phyloP scores from a whole-genome alignment of 1,140 invertebrate species.

The Tribolium castaneum region DNA sequence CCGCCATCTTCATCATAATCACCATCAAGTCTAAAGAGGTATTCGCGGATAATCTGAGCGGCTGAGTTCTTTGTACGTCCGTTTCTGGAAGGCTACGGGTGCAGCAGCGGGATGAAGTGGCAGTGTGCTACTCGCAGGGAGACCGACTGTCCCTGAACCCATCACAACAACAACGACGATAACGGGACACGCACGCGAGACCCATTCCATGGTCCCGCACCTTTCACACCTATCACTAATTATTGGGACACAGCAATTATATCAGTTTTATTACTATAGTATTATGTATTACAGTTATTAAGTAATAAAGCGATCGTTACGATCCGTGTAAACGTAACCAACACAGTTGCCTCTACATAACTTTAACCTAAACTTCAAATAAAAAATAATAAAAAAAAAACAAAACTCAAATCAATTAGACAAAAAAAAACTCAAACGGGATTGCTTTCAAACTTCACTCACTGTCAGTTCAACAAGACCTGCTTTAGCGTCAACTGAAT shows the following conservation, averaged over 20 bases:
- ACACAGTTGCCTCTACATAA: constrained; percentile 42
- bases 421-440: constrained; percentile 18
- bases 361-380: constrained; percentile 23
- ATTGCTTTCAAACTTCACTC: constrained; percentile 9
- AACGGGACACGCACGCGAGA: constrained; percentile 50
- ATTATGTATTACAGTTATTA: constrained; percentile 51
- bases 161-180: constrained; percentile 51
- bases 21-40: constrained; percentile 50
- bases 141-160: constrained; percentile 58
- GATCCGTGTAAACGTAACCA: constrained; percentile 35
- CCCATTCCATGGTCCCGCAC: constrained; percentile 38
- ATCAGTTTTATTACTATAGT: constrained; percentile 49
- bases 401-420: constrained; percentile 10
- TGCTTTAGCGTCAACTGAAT: constrained; percentile 49
- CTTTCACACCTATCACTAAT: constrained; percentile 61
- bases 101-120: constrained; percentile 51
- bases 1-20: constrained; percentile 56
- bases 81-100: constrained; percentile 60
- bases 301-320: constrained; percentile 44
- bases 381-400: constrained; percentile 20
- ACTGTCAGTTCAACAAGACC: constrained; percentile 32
- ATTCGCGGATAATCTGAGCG: constrained; percentile 58
- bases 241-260: constrained; percentile 64
- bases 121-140: constrained; percentile 53
- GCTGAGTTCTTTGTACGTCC: constrained; percentile 61